phyloP scores from a whole-genome alignment of 2,888 invertebrate species.

The Chymomyza amoena region DNA sequence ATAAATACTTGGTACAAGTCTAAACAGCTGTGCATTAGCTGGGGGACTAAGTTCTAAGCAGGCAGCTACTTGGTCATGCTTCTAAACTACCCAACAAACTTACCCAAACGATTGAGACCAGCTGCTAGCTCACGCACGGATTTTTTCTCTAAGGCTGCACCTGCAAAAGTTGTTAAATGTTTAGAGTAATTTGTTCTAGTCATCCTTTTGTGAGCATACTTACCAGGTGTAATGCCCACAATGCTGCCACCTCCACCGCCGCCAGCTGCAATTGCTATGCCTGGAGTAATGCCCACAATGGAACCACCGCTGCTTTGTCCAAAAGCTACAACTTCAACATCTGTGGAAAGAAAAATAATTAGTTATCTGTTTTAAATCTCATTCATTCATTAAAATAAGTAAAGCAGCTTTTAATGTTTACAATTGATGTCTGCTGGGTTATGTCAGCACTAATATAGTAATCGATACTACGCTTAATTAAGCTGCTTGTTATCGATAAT shows the following conservation, averaged over 20 bases:
- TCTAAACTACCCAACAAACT: constrained; percentile 31
- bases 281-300: constrained; percentile 78
- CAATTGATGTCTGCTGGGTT: neutral
- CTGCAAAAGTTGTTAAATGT: constrained; percentile 45
- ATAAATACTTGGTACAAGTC: constrained; percentile 27
- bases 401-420: neutral
- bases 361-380: neutral
- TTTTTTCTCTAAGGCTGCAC: constrained; percentile 78
- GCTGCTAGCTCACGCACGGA: constrained; percentile 79
- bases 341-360: constrained; percentile 35
- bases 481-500: neutral
- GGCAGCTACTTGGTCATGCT: constrained; percentile 21
- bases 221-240: constrained; percentile 83
- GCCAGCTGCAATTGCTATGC: constrained; percentile 78
- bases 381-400: too few relatives aligned
- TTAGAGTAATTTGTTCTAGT: neutral
- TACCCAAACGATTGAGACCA: constrained; percentile 78
- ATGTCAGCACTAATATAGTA: neutral
- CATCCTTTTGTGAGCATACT: neutral
- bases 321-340: constrained; percentile 77
- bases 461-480: neutral
- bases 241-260: constrained; percentile 84
- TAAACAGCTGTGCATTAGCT: neutral
- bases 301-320: constrained; percentile 76
- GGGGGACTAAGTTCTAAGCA: constrained; percentile 17